Evolutionary conservation across 1,140 invertebrate genomes (phyloP).

Genomic region (Doryteuthis pealeii): DNA sequence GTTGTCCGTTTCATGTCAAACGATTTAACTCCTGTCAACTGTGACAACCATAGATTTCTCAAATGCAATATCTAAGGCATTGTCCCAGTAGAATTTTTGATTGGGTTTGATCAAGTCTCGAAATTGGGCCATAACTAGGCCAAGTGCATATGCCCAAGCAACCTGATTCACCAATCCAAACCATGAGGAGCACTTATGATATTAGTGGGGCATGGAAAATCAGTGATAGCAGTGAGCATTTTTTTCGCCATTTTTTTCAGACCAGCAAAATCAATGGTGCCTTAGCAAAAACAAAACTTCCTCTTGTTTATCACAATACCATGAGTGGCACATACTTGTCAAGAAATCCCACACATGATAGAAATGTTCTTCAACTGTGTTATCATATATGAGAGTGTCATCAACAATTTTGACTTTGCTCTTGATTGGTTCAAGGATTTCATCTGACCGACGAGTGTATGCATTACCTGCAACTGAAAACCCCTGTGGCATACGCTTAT

Average conservation of each 20-base stretch:
- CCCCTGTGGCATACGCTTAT: slow-evolving; percentile 39
- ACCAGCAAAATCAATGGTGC: slow-evolving; percentile 38
- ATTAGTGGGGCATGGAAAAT: slow-evolving; percentile 26
- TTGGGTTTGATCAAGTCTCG: slow-evolving; percentile 26
- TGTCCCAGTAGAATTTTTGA: slow-evolving; percentile 23
- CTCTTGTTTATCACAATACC: slow-evolving; percentile 37
- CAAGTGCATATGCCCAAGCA: slow-evolving; percentile 31
- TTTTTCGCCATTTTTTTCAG: slow-evolving; percentile 29
- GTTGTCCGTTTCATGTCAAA: slow-evolving; percentile 22
- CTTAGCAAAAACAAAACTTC: slow-evolving; percentile 37
- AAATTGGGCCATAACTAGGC: slow-evolving; percentile 29
- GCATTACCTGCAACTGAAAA: slow-evolving; percentile 32
- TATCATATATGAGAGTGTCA: slow-evolving; percentile 30
- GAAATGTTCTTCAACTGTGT: too few relatives aligned
- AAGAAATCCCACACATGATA: slow-evolving; percentile 28
- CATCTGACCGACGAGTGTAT: slow-evolving; percentile 29
- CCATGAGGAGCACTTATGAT: slow-evolving; percentile 32
- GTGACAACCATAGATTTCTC: slow-evolving; percentile 28
- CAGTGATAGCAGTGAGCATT: slow-evolving; percentile 23
- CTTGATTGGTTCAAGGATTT: slow-evolving; percentile 27
- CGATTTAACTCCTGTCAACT: slow-evolving; percentile 22
- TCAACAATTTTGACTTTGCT: slow-evolving; percentile 36
- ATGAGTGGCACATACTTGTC: slow-evolving; percentile 28
- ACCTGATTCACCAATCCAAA: slow-evolving; percentile 44
- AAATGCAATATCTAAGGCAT: slow-evolving; percentile 29